These are phyloP conservation scores for Acanthurus lineatus DNA, from an alignment of 2,797 vertebrate genomes.

Conservation along the genomic window DNA sequence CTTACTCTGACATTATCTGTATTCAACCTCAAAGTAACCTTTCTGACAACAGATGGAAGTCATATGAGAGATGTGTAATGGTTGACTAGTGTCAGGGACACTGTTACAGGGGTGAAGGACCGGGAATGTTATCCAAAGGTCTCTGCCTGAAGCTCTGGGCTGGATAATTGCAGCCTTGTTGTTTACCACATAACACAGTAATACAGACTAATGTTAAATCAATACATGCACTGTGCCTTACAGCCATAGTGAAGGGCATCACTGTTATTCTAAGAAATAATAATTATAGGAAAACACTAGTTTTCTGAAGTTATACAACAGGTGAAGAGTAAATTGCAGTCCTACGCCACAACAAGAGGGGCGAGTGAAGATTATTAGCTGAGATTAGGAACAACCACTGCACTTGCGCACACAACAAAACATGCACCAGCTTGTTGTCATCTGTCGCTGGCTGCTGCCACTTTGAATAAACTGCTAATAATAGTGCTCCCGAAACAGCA, in stretches of 20 bases:
- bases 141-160: constrained; percentile 6
- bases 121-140: constrained; percentile 48
- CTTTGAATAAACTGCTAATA: background rate
- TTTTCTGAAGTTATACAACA: background rate
- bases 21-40: constrained; percentile 18
- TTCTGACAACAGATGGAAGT: constrained; percentile 3
- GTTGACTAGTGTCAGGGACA: constrained; percentile 58
- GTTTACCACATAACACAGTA: constrained; percentile 27
- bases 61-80: constrained; percentile 45
- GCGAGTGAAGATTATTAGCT: constrained; percentile 29
- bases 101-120: constrained; percentile 56
- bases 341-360: constrained; percentile 33
- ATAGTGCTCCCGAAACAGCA: background rate
- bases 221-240: background rate
- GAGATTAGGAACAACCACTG: constrained; percentile 29
- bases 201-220: background rate
- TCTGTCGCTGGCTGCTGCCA: constrained; percentile 21
- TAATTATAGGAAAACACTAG: background rate
- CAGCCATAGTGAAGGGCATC: background rate
- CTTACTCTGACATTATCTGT: constrained; percentile 2
- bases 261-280: background rate
- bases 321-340: background rate
- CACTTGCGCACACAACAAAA: constrained; percentile 62
- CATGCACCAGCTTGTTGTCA: constrained; percentile 56
- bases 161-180: constrained; percentile 4